Conservation (phyloP, 2,888 invertebrate genomes). For the Andrena dorsata region DNA sequence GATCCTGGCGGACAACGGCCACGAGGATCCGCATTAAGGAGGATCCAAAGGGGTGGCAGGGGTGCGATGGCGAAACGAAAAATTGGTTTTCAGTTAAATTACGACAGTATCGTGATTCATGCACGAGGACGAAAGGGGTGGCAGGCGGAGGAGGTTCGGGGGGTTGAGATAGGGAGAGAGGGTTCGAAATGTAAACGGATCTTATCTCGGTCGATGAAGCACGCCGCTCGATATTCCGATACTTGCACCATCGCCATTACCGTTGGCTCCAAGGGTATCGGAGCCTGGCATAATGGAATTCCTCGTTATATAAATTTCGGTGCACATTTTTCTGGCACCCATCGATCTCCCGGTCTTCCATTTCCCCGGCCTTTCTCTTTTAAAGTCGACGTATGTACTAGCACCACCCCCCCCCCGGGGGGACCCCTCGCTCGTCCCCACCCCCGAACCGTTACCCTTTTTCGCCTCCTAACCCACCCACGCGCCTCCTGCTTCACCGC, state of each 20-base stretch:
- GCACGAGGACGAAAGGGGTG: slow-evolving; percentile 34
- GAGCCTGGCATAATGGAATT: slow-evolving; percentile 71
- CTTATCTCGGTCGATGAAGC: slow-evolving; percentile 76
- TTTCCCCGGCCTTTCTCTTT: slow-evolving; percentile 60
- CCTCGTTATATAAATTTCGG: slow-evolving; percentile 76
- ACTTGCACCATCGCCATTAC: slow-evolving; percentile 48
- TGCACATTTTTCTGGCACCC: slow-evolving; percentile 72
- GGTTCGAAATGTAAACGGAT: slow-evolving; percentile 72
- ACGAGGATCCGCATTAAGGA: slow-evolving; percentile 38
- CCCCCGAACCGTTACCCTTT: not conserved
- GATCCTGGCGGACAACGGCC: slow-evolving; percentile 12
- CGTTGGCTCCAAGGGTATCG: slow-evolving; percentile 60
- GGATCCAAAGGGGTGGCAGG: slow-evolving; percentile 20
- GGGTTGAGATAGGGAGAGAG: slow-evolving; percentile 2
- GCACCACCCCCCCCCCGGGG: not conserved
- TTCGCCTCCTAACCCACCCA: not conserved
- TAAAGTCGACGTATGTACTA: slow-evolving; percentile 57
- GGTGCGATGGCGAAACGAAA: slow-evolving; percentile 63
- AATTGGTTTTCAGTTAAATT: slow-evolving; percentile 71
- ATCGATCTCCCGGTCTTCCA: slow-evolving; percentile 67
- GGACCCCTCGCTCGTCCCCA: not conserved
- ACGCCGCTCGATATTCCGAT: slow-evolving; percentile 72
- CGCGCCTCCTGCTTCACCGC: not conserved
- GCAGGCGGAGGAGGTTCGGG: not conserved
- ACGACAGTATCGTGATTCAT: slow-evolving; percentile 70